Evolutionary conservation across 2,888 invertebrate species (phyloP), one percentile per base, ranked within the genome.

Genomic region (Acrobasis repandana): DNA sequence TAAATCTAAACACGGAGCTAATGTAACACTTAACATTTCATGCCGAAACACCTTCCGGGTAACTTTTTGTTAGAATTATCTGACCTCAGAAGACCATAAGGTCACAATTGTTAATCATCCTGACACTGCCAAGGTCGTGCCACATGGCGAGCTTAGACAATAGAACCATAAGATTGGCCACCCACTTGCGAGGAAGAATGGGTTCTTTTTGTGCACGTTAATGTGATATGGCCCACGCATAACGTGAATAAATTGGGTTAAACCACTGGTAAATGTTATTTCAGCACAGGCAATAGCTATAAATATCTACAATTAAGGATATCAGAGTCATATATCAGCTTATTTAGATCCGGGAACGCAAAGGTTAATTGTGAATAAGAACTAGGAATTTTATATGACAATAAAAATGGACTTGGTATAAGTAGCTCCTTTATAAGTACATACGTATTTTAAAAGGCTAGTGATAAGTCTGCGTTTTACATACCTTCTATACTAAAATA

Each of bases 11-110:
- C 54, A 67, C 72, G 81, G 77, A 84, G 75, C 80, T 88, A 87
- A 88, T 85, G 85, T 72, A 73, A 75, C 73, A 78, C 68, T 73
- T 79, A 79, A 72, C 76, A 73, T 77, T 79, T 79, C 67, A 71
- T 67, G 67, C 68, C 67, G 71, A 67, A 77, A 63, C 71, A 71
- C 75, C 81, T 89, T 89, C 89, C 88, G 88, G 81, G 84, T 82
- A 76, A 75, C 67, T 77, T 80, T 82, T 82, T 77, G 72, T 73
- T 76, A 78, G 80, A 85, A 86, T 85, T 83, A 84, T 66, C 72
- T 80, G 82, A 80, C 81, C 80, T 86, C 73, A 77, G 63, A 73
- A 63, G 66, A 69, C 63, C 68, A 70, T 71, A 83, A 86, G 83
- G 82, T 79, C 81, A 80, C 70, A 50, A 65, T 65, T 69, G 73